A percentile compares a stretch with the other conserved stretches of the same genome.
Evolutionary conservation across 1,140 invertebrate species (phyloP).

Genomic region (Panulirus ornatus): DNA sequence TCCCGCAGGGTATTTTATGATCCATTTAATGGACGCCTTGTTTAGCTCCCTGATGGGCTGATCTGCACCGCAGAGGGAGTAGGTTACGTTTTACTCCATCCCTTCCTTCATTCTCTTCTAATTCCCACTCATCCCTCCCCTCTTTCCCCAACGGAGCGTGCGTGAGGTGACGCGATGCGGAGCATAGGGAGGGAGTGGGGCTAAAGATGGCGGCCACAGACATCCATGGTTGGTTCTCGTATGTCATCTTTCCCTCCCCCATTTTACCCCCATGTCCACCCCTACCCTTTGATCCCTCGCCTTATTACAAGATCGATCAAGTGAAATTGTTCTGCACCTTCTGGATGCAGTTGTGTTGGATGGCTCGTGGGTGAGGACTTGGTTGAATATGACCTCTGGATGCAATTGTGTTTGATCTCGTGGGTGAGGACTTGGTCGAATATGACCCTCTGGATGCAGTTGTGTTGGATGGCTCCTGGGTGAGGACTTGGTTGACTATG

Average conservation of each 20-base stretch:
- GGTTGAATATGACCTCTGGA: too few relatives aligned
- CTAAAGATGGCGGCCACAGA: not conserved
- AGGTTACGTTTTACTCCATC: too few relatives aligned
- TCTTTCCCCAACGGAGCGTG: not conserved
- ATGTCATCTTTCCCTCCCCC: not conserved
- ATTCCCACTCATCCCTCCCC: not conserved
- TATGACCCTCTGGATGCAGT: not conserved
- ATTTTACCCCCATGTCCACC: not conserved
- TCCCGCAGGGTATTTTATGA: too few relatives aligned
- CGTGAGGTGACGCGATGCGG: not conserved
- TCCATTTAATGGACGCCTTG: too few relatives aligned
- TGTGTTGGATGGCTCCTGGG: too few relatives aligned
- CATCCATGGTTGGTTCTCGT: not conserved
- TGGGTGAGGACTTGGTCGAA: too few relatives aligned
- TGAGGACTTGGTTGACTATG: too few relatives aligned
- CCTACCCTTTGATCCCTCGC: not conserved
- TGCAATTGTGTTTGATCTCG: too few relatives aligned
- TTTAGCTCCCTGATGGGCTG: too few relatives aligned
- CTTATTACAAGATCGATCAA: conserved; percentile 3
- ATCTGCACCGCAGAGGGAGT: too few relatives aligned
- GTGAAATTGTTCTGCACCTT: conserved; percentile 6
- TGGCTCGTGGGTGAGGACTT: too few relatives aligned
- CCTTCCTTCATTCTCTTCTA: not conserved
- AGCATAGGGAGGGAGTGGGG: not conserved
- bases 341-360: not conserved